Conservation (phyloP, 92 coral and sea anemone genomes). For the Epizoanthus ramosus region DNA sequence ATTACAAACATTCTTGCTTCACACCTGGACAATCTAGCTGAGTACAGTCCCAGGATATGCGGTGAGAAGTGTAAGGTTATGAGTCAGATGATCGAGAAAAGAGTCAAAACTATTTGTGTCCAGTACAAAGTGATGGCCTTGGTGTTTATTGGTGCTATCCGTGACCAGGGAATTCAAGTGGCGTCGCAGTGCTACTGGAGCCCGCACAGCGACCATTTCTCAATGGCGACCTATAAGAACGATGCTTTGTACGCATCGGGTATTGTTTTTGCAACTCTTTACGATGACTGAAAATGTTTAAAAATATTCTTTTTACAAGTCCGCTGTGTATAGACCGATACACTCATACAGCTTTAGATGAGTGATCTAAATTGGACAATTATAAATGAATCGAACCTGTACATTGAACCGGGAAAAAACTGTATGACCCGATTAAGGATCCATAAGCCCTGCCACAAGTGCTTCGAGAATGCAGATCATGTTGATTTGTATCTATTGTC, state of each 20-base stretch:
- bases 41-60: slow-evolving; percentile 70
- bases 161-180: slow-evolving; percentile 69
- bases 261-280: slow-evolving; percentile 69
- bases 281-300: slow-evolving; percentile 26
- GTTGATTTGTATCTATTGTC: too few species aligned
- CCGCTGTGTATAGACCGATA: neutral
- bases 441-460: neutral
- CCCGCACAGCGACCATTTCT: slow-evolving; percentile 64
- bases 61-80: slow-evolving; percentile 70
- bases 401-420: neutral
- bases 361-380: neutral
- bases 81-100: slow-evolving; percentile 72
- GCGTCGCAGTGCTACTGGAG: slow-evolving; percentile 70
- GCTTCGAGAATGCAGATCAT: neutral
- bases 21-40: slow-evolving; percentile 56
- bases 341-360: neutral
- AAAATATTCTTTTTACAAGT: neutral
- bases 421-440: neutral
- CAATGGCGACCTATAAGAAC: slow-evolving; percentile 68
- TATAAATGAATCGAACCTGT: neutral
- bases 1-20: slow-evolving; percentile 46
- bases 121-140: slow-evolving; percentile 63
- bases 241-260: slow-evolving; percentile 70
- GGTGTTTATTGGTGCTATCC: slow-evolving; percentile 74
- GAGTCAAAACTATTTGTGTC: slow-evolving; percentile 50